Conservation (phyloP, 2,888 invertebrate species). For the Lithodes maja region DNA sequence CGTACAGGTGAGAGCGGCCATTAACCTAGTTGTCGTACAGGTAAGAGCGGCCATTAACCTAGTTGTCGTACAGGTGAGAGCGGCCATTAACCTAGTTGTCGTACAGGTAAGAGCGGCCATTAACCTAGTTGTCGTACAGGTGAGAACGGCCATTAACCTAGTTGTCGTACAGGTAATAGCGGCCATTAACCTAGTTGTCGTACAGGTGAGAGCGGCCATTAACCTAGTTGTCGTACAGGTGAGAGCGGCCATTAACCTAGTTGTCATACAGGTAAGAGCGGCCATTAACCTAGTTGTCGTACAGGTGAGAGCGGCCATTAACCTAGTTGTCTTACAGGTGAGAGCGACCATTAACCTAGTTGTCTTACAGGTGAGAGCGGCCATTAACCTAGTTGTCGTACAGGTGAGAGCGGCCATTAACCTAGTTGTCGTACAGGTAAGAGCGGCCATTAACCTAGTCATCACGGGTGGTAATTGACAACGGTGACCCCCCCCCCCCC, state of each 20-base stretch:
- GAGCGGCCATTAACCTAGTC: slow-evolving; percentile 40
- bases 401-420: slow-evolving; percentile 43
- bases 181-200: slow-evolving; percentile 39
- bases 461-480: slow-evolving; percentile 24
- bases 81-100: slow-evolving; percentile 36
- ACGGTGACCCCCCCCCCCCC: slow-evolving; percentile 17
- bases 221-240: slow-evolving; percentile 45
- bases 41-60: slow-evolving; percentile 39
- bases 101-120: slow-evolving; percentile 34
- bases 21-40: slow-evolving; percentile 45
- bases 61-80: slow-evolving; percentile 42
- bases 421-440: slow-evolving; percentile 42
- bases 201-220: slow-evolving; percentile 40
- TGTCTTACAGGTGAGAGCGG: slow-evolving; percentile 35
- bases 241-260: slow-evolving; percentile 36
- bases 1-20: slow-evolving; percentile 36
- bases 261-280: slow-evolving; percentile 35
- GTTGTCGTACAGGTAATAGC: slow-evolving; percentile 36
- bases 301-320: slow-evolving; percentile 41
- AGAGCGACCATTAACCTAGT: slow-evolving; percentile 37
- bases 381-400: slow-evolving; percentile 41
- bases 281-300: slow-evolving; percentile 40
- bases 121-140: slow-evolving; percentile 45
- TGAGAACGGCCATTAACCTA: slow-evolving; percentile 38
- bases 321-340: slow-evolving; percentile 47